Conservation (phyloP, 1,140 invertebrate genomes). For the Brachionus sp. region DNA sequence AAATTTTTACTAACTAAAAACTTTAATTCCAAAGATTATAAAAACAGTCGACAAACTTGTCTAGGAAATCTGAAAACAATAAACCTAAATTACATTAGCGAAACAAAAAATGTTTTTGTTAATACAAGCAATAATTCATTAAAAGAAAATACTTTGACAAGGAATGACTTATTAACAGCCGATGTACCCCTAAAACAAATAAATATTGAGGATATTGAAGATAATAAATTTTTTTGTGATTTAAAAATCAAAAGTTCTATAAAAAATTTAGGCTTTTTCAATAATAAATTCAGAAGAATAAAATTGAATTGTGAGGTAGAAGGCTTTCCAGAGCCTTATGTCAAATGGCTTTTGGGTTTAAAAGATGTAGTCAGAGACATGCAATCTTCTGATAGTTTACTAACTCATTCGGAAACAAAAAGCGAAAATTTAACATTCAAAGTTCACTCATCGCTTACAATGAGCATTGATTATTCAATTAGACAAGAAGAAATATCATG, state of each 20-base stretch:
- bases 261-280: background rate
- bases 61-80: background rate
- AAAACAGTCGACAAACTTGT: background rate
- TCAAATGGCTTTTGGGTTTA: background rate
- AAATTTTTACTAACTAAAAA: background rate
- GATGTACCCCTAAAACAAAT: background rate
- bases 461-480: background rate
- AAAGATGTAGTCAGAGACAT: background rate
- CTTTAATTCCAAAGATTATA: background rate
- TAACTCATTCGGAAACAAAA: background rate
- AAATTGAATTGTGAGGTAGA: background rate
- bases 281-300: background rate
- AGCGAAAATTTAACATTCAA: too few relatives aligned
- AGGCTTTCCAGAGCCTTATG: background rate
- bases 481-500: background rate
- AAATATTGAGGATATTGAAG: background rate
- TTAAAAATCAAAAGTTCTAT: background rate
- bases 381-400: background rate
- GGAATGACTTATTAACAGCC: background rate
- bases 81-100: background rate
- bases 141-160: background rate
- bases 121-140: background rate
- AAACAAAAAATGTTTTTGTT: background rate
- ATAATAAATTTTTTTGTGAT: conserved; percentile 30
- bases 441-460: background rate